Evolutionary conservation across 1,140 invertebrate species (phyloP).

Genomic region (Xylocopa sonorina): DNA sequence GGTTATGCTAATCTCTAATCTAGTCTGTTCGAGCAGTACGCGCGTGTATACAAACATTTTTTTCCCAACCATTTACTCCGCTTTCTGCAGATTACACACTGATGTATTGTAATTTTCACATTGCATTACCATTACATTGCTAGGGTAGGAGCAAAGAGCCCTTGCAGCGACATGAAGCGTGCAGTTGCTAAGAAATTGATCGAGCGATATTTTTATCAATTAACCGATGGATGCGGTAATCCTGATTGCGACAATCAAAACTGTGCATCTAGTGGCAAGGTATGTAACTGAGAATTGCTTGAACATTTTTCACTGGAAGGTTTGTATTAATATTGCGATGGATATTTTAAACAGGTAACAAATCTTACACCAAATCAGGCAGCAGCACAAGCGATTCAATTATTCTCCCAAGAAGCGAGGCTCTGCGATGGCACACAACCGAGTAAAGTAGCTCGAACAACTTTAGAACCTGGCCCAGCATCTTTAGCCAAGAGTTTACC

Average conservation of each 20-base stretch:
- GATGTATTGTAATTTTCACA: not conserved
- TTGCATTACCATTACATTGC: slow-evolving; percentile 38
- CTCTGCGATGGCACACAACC: slow-evolving; percentile 89
- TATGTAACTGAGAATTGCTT: slow-evolving; percentile 70
- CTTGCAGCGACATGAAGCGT: slow-evolving; percentile 91
- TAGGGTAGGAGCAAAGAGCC: slow-evolving; percentile 80
- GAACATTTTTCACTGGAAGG: not conserved
- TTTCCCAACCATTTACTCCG: not conserved
- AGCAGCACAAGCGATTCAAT: slow-evolving; percentile 92
- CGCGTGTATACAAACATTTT: too few relatives aligned
- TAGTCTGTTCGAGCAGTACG: too few relatives aligned
- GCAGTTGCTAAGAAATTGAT: slow-evolving; percentile 93
- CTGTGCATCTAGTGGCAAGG: slow-evolving; percentile 94
- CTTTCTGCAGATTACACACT: slow-evolving; percentile 1
- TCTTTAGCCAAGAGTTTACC: slow-evolving; percentile 84
- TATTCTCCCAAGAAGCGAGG: slow-evolving; percentile 92
- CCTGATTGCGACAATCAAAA: slow-evolving; percentile 90
- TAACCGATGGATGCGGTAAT: slow-evolving; percentile 95
- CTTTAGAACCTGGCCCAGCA: slow-evolving; percentile 80
- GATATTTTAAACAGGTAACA: slow-evolving; percentile 82
- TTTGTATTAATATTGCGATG: slow-evolving; percentile 5
- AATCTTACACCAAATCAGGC: slow-evolving; percentile 93
- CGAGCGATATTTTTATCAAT: slow-evolving; percentile 95
- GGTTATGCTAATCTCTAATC: too few relatives aligned
- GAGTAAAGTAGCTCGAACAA: slow-evolving; percentile 87